Evolutionary conservation across 2,797 vertebrate species (phyloP), one percentile per base, ranked within the genome.

Genomic region (Halcyon smyrnensis): DNA sequence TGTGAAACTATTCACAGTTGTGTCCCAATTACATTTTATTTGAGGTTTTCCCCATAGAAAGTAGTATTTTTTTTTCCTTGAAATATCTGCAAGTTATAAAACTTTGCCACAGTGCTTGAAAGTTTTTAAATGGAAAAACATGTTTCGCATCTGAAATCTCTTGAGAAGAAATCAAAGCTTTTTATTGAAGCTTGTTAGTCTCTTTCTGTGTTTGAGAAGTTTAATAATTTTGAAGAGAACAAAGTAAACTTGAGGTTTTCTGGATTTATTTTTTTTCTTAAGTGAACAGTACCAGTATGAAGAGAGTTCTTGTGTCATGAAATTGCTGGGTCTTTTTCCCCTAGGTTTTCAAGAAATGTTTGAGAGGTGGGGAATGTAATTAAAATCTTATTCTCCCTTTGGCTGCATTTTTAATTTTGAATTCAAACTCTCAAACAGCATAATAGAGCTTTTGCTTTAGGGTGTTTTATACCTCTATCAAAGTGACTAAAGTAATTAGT

Each of bases 401-500:
- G 76, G 75, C 87, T 91, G 89, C 59, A 64, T 96, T 96, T 96
- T 92, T 54, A 95, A 95, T 95, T 95, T 89, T 80, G 54, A 94
- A 97, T 97, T 97, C 93, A 87, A 83, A 70, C 63, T 84, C 77
- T 90, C 63, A 53, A 65, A 70, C 68, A 41, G 54, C 5, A 1
- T 95, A 93, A 94, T 57, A 88, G 71, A 92, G 53, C 94, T 95
- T 95, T 93, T 96, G 89, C 77, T 78, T 96, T 69, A 76, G 85
- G 87, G 80, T 96, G 59, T 89, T 95, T 95, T 90, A 95, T 95
- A 65, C 75, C 84, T 92, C 86, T 82, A 91, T 95, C 62, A 89
- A 96, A 93, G 75, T 96, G 93, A 88, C 95, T 83, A 32, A 95
- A 96, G 69, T 96, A 96, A 97, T 96, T 96, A 96, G 63, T 95